Conservation (phyloP, 2,113 vertebrate species). For the Hyla sarda region DNA sequence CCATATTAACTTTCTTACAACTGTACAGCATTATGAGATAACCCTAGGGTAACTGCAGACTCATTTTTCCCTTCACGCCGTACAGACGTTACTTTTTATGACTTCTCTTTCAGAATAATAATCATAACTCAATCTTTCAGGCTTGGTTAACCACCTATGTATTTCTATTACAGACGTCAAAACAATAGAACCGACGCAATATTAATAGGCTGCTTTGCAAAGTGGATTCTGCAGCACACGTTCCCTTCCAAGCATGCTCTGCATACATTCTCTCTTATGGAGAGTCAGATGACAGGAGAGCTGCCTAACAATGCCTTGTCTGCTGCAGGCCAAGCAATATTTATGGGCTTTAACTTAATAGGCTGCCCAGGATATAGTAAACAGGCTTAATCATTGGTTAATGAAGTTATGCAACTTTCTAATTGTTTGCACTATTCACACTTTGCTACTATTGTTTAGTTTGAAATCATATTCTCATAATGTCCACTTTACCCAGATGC, state of each 20-base stretch:
- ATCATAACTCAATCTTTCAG: constrained; percentile 61
- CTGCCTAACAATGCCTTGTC: background rate
- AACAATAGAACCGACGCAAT: constrained; percentile 48
- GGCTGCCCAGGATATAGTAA: background rate
- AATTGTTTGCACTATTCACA: too few species aligned
- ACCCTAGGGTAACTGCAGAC: constrained; percentile 56
- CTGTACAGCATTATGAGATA: constrained; percentile 57
- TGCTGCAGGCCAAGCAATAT: background rate
- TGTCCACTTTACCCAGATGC: too few species aligned
- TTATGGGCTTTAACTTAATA: background rate
- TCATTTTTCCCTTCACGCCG: constrained; percentile 55
- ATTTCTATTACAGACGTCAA: constrained; percentile 58
- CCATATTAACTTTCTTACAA: constrained; percentile 58
- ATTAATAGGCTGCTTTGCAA: constrained; percentile 56
- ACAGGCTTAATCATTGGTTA: background rate
- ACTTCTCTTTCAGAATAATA: constrained; percentile 58
- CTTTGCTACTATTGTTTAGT: too few species aligned
- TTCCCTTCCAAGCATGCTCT: background rate
- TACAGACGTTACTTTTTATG: constrained; percentile 59
- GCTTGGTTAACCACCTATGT: constrained; percentile 58
- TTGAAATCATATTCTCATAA: too few species aligned
- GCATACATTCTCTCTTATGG: background rate
- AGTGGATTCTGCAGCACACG: constrained; percentile 42
- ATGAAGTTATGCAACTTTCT: background rate
- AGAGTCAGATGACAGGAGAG: background rate